Base-by-base conservation (phyloP, 2,888 invertebrate species). In the Lasioglossum calceatum region DNA sequence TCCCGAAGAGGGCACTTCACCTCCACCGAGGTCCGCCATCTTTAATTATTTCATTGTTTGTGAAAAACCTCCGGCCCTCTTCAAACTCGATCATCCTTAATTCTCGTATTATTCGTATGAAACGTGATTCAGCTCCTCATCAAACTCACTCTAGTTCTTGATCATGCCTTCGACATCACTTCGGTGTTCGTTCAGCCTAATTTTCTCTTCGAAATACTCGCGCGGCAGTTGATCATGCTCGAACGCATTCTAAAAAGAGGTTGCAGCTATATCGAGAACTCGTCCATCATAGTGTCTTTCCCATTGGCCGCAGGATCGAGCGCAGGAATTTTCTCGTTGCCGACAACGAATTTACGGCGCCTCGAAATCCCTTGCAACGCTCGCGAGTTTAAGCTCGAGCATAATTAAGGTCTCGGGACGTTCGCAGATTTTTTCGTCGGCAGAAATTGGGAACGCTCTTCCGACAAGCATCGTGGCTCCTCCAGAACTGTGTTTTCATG, bases 401-500 rank as follows among this genome's bases (percentile, higher is more conserved):
- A 70, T 79, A 83, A 83, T 83, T 79, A 83, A 79, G 79, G 75
- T 39, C 58, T 50, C 79, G 39, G 39, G 47, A 47, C 76, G 64
- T 76, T 84, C 72, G 16, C 39, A 72, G 83, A 79, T 83, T 83
- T 83, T 83, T 83, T 27, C 44, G 19, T 4, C 10, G 23, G 16
- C 27, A 32, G 42, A 64, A 77, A 64, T 84, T 80, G 50, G 72
- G 19, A 12, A 23, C 36, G 32, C 47, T 67, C 42, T 74, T 16
- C 70, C 54, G 54, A 54, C 54, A 10, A 23, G 23, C 23, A 54
- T 23, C 1, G 50, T 50, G 19, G 50, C 23, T 23, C 23, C 23
- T 54, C 50, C 50, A 8, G 50, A 14, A 44, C 44, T 14, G 44
- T 14, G 14, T 44, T 44, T 4, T 44, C 4, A 14, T 14, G 44